Evolutionary conservation across 2,113 vertebrate species (phyloP).

Genomic region (Saimiri boliviensis): DNA sequence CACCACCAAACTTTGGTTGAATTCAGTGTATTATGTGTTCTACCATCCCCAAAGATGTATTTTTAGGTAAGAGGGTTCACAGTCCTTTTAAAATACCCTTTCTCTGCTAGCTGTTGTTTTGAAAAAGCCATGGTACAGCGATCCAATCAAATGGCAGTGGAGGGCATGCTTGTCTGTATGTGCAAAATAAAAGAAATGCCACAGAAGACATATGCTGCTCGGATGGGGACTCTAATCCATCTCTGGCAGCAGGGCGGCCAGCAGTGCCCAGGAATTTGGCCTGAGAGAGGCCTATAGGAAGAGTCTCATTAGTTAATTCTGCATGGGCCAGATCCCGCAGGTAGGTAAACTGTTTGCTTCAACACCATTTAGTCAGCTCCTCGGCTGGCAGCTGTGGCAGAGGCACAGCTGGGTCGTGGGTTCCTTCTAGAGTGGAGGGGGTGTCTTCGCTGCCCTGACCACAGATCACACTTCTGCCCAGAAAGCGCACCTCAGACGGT

Average conservation of each 20-base stretch:
- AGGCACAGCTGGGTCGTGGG: not conserved
- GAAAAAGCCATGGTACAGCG: not conserved
- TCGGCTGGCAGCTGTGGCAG: not conserved
- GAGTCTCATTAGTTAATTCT: slow-evolving; percentile 58
- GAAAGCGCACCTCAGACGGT: not conserved
- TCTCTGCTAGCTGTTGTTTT: not conserved
- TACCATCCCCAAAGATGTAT: not conserved
- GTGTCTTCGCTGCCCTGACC: not conserved
- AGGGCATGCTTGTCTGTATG: not conserved
- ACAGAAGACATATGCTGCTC: slow-evolving; percentile 66
- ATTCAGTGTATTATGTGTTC: not conserved
- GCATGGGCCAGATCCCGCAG: slow-evolving; percentile 65
- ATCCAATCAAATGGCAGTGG: not conserved
- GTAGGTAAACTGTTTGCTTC: slow-evolving; percentile 30
- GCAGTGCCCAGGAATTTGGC: slow-evolving; percentile 66
- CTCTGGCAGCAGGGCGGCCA: slow-evolving; percentile 59
- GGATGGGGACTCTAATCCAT: slow-evolving; percentile 64
- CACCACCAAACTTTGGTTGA: not conserved
- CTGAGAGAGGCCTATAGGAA: slow-evolving; percentile 68
- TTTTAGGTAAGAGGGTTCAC: not conserved
- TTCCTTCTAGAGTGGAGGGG: not conserved
- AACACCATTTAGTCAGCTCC: slow-evolving; percentile 39
- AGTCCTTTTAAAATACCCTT: not conserved
- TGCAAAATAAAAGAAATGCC: not conserved
- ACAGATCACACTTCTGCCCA: not conserved